Percentiles rank a stretch among this genome's conserved stretches.
Conservation (phyloP, 1,140 invertebrate genomes). For the Pogonomyrmex barbatus region DNA sequence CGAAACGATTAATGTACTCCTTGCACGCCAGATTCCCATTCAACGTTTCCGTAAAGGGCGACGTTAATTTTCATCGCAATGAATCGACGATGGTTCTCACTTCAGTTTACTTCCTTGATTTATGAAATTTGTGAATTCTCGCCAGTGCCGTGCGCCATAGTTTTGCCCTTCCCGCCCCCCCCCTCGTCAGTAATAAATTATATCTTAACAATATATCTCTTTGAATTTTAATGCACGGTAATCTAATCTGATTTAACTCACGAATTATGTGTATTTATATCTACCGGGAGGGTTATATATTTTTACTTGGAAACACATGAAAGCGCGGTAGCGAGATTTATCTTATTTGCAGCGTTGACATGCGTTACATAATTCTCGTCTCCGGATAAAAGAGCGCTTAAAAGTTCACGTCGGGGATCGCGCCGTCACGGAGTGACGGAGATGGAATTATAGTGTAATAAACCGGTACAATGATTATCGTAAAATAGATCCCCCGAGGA, state of each 20-base stretch:
- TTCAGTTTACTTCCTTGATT: conserved; percentile 52
- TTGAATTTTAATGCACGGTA: conserved; percentile 20
- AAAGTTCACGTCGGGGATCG: conserved; percentile 29
- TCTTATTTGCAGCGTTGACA: conserved; percentile 45
- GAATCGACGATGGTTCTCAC: conserved; percentile 52
- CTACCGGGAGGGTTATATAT: conserved; percentile 18
- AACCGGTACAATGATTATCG: conserved; percentile 45
- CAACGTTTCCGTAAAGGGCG: conserved; percentile 49
- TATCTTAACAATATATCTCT: conserved; percentile 42
- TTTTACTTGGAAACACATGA: conserved; percentile 11
- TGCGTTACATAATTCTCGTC: conserved; percentile 26
- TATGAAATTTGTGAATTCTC: conserved; percentile 51
- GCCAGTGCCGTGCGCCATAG: neutral
- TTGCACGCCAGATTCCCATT: conserved; percentile 58
- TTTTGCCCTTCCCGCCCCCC: neutral
- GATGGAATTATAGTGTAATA: conserved; percentile 35
- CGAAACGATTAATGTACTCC: conserved; percentile 75
- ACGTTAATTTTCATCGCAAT: conserved; percentile 57
- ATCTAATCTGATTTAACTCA: conserved; percentile 46
- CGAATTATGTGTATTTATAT: conserved; percentile 29
- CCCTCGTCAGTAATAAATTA: conserved; percentile 23
- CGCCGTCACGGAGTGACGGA: conserved; percentile 19
- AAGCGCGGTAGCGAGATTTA: conserved; percentile 22
- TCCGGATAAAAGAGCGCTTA: conserved; percentile 16
- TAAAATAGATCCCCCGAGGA: conserved; percentile 27